Conservation (phyloP, 2,888 invertebrate genomes). For the Trichogramma dendrolimi region DNA sequence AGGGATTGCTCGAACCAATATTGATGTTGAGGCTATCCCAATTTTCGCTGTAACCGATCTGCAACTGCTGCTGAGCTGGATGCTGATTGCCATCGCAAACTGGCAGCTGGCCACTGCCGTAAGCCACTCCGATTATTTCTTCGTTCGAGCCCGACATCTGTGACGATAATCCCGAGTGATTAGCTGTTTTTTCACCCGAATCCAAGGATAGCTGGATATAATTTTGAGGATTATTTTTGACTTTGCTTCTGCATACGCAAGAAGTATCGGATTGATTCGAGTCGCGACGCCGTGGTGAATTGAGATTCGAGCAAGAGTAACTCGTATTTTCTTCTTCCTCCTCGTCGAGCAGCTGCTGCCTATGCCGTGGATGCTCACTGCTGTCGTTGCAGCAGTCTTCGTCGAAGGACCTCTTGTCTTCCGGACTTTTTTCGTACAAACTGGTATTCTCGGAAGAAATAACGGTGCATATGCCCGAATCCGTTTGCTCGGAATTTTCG, state of each 20-base stretch:
- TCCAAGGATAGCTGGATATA: too few relatives aligned
- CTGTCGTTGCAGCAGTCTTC: constrained; percentile 32
- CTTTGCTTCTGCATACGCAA: constrained; percentile 43
- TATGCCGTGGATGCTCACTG: constrained; percentile 4
- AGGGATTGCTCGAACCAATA: constrained; percentile 39
- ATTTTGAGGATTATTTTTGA: too few relatives aligned
- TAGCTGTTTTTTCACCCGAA: constrained; percentile 30
- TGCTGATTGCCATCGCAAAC: constrained; percentile 46
- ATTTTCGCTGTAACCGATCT: constrained; percentile 49
- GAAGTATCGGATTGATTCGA: constrained; percentile 40
- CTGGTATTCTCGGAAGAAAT: constrained; percentile 63
- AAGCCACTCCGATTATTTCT: constrained; percentile 48
- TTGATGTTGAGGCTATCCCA: constrained; percentile 50
- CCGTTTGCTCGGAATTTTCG: constrained; percentile 61
- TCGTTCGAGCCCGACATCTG: constrained; percentile 47
- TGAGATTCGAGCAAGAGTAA: constrained; percentile 47
- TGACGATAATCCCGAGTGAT: constrained; percentile 40
- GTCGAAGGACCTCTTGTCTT: constrained; percentile 46
- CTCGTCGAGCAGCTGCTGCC: constrained; percentile 18
- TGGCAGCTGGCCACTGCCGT: constrained; percentile 47
- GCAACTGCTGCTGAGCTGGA: constrained; percentile 36
- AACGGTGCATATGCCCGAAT: constrained; percentile 67
- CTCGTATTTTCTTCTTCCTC: constrained; percentile 45
- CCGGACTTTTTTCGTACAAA: constrained; percentile 53
- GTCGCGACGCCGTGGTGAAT: constrained; percentile 41